These are phyloP conservation scores for Dipodomys spectabilis DNA, from an alignment of 2,113 vertebrate species.

Conservation along the genomic window DNA sequence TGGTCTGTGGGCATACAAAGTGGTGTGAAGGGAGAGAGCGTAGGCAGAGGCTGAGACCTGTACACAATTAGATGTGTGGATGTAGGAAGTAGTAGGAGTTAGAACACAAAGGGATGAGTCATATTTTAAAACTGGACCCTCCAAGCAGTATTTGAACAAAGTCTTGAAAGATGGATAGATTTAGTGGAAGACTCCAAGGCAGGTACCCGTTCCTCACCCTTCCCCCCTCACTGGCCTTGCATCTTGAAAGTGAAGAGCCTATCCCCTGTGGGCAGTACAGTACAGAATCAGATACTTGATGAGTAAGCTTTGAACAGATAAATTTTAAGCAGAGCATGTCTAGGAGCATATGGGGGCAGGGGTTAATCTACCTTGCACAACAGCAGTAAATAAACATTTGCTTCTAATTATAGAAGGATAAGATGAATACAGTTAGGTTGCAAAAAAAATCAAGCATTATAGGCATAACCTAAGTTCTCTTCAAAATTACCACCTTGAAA, in stretches of 20 bases:
- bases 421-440: background rate
- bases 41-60: background rate
- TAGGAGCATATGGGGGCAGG: background rate
- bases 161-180: background rate
- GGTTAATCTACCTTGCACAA: background rate
- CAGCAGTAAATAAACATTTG: background rate
- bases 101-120: background rate
- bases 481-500: slow-evolving; percentile 17
- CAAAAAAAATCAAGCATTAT: background rate
- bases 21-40: background rate
- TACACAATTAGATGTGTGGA: background rate
- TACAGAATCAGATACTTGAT: background rate
- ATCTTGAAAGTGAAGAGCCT: background rate
- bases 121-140: background rate
- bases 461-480: background rate
- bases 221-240: background rate
- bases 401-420: slow-evolving; percentile 55
- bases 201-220: background rate
- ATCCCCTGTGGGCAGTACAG: background rate
- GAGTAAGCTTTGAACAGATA: background rate
- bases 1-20: background rate
- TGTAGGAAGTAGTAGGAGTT: background rate
- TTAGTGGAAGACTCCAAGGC: background rate
- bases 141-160: background rate
- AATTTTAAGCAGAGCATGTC: background rate